Base-by-base conservation (phyloP, 2,113 vertebrate species). In the Otus sunia region DNA sequence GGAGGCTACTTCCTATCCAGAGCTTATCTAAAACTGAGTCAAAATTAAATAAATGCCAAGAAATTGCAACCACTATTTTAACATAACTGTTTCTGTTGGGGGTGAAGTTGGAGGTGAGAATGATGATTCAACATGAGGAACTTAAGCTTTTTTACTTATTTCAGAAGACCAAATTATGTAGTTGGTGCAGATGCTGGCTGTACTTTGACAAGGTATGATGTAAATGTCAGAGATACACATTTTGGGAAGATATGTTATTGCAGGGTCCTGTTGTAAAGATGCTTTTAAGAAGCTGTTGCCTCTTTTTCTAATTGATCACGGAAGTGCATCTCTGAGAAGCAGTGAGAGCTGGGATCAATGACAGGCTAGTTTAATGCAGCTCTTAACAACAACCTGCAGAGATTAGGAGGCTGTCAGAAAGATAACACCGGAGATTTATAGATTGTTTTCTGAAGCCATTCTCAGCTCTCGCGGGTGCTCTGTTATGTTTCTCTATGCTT, bases 401-500 rank as follows among this genome's bases (percentile, higher is more conserved):
- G 93, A 88, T 95, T 93, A 95, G 86, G 93, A 93, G 50, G 84
- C 62, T 94, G 59, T 93, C 95, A 93, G 74, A 92, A 84, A 94
- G 90, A 83, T 94, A 95, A 97, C 93, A 90, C 69, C 1, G 1
- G 79, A 96, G 82, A 55, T 94, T 87, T 92, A 88, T 93, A 88
- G 92, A 92, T 94, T 91, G 81, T 87, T 92, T 96, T 91, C 86
- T 64, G 67, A 96, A 96, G 91, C n/a, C 80, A 88, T 82, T 93
- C 67, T 88, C 56, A 9, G 49, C 63, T 92, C 80, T 91, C 55
- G 14, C 3, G 30, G 56, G 69, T 68, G 36, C 39, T 67, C 53
- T 49, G n/a, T 59, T 83, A 45, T 75, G 75, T 91, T 87, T 87
- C 83, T 43, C 18, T 82, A 0, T 37, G 68, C 83, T 85, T 64